phyloP scores from a whole-genome alignment of 2,113 vertebrate species.

The Oncorhynchus tshawytscha region DNA sequence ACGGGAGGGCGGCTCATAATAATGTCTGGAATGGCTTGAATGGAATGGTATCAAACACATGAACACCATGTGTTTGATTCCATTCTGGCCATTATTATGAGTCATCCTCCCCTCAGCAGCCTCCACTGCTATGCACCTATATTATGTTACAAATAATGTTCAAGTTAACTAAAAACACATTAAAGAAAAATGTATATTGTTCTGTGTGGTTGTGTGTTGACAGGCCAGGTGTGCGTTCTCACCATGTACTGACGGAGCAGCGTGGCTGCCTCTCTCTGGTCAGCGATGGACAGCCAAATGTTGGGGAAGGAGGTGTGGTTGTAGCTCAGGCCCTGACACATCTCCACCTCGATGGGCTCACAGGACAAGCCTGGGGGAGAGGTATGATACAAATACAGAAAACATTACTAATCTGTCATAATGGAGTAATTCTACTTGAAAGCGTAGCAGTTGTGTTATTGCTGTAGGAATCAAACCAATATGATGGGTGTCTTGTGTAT shows the following conservation, averaged over 20 bases:
- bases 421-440: not conserved
- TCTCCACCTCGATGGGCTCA: conserved; percentile 84
- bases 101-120: too few relatives aligned
- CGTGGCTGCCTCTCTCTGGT: conserved; percentile 81
- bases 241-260: conserved; percentile 86
- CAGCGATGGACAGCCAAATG: conserved; percentile 89
- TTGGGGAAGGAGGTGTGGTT: conserved; percentile 95
- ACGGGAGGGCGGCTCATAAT: too few relatives aligned
- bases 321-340: conserved; percentile 90
- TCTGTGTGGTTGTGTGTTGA: not conserved
- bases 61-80: too few relatives aligned
- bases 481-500: too few relatives aligned
- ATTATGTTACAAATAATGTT: too few relatives aligned
- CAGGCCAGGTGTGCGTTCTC: conserved; percentile 20
- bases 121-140: too few relatives aligned
- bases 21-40: too few relatives aligned
- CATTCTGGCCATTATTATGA: too few relatives aligned
- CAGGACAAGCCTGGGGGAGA: conserved; percentile 78
- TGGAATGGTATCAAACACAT: too few relatives aligned
- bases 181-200: not conserved
- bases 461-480: not conserved
- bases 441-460: too few relatives aligned
- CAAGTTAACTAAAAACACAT: too few relatives aligned
- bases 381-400: not conserved
- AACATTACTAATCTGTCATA: not conserved